These are phyloP conservation scores for Heterodera carotae DNA, from an alignment of 1,140 invertebrate genomes.

Conservation along the genomic window DNA sequence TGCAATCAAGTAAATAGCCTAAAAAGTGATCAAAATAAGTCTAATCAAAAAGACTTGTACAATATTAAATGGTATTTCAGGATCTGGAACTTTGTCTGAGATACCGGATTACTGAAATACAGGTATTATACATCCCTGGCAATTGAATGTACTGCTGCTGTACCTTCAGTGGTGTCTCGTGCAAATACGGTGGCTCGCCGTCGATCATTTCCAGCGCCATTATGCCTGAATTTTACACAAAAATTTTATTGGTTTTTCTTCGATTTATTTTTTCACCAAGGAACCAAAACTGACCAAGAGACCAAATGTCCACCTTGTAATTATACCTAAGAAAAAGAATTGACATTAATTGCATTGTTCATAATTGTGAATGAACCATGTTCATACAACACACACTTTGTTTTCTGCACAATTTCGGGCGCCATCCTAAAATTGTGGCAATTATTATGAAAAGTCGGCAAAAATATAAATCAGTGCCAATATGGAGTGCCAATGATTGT, in stretches of 20 bases:
- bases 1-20: constrained; percentile 65
- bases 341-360: background rate
- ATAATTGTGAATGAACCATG: background rate
- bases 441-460: background rate
- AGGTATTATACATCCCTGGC: too few species aligned
- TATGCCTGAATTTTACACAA: background rate
- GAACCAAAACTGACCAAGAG: constrained; percentile 46
- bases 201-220: constrained; percentile 65
- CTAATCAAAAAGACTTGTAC: too few species aligned
- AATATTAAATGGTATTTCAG: too few species aligned
- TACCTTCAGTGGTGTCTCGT: constrained; percentile 64
- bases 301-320: constrained; percentile 65
- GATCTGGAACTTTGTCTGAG: too few species aligned
- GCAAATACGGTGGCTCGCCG: constrained; percentile 63
- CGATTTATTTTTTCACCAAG: background rate
- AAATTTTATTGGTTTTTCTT: background rate
- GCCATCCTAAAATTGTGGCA: constrained; percentile 74
- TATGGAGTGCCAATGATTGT: constrained; percentile 77
- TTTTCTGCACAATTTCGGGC: constrained; percentile 74
- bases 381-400: too few species aligned
- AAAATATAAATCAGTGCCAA: constrained; percentile 12
- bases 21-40: constrained; percentile 27
- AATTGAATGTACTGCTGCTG: background rate
- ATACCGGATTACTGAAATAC: too few species aligned
- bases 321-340: constrained; percentile 45